Evolutionary conservation across 2,888 invertebrate genomes (phyloP).

Genomic region (Ennomos erosarius): DNA sequence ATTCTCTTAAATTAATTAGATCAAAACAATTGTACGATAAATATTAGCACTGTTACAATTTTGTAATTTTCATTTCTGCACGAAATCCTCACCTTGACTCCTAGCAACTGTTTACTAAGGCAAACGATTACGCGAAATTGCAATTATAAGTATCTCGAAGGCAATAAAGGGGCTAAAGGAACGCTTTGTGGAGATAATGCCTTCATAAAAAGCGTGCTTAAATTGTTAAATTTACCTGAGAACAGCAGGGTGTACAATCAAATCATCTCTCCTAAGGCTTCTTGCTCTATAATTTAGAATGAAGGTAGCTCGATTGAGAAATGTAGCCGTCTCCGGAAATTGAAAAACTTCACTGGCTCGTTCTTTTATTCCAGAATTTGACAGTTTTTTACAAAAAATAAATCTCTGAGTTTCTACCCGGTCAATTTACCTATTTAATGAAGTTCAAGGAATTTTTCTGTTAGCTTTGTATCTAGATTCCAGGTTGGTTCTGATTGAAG

Average conservation of each 20-base stretch:
- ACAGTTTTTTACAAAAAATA: conserved; percentile 58
- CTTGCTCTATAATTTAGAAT: conserved; percentile 75
- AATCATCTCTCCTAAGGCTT: conserved; percentile 73
- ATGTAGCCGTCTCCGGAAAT: conserved; percentile 78
- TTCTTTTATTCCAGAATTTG: conserved; percentile 73
- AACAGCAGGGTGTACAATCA: conserved; percentile 76
- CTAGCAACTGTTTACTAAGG: conserved; percentile 46
- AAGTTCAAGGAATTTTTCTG: conserved; percentile 15
- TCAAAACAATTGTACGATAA: conserved; percentile 22
- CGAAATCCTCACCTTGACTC: conserved; percentile 17
- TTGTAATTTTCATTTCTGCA: conserved; percentile 8
- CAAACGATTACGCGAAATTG: conserved; percentile 57
- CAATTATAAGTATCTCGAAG: conserved; percentile 63
- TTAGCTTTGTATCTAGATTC: conserved; percentile 1
- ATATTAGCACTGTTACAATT: neutral
- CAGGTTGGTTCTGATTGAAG: neutral
- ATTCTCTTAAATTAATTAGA: too few species aligned
- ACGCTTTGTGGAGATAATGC: conserved; percentile 68
- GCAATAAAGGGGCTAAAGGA: conserved; percentile 58
- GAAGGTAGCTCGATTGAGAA: conserved; percentile 74
- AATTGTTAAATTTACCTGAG: conserved; percentile 77
- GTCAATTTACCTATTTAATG: conserved; percentile 51
- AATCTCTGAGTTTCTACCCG: conserved; percentile 46
- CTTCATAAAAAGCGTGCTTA: conserved; percentile 72
- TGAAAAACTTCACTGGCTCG: conserved; percentile 76